Evolutionary conservation across 2,888 invertebrate species (phyloP).

Genomic region (Subacronicta megacephala): DNA sequence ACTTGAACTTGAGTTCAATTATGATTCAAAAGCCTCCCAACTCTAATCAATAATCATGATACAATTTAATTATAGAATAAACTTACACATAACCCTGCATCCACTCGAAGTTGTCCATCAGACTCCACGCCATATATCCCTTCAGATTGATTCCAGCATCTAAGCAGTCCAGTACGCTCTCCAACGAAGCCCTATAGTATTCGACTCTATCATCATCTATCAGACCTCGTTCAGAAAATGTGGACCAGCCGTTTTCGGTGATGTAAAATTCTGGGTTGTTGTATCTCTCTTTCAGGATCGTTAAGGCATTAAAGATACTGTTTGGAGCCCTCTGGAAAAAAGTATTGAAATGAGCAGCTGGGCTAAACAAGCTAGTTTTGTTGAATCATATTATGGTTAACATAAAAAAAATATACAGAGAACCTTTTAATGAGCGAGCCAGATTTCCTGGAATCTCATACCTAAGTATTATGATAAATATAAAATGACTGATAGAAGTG

Average conservation of each 20-base stretch:
- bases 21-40: too few species aligned
- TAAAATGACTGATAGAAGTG: too few species aligned
- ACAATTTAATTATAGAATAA: too few species aligned
- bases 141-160: slow-evolving; percentile 80
- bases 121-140: slow-evolving; percentile 90
- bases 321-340: slow-evolving; percentile 84
- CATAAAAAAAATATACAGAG: too few species aligned
- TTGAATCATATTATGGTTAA: too few species aligned
- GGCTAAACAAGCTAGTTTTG: too few species aligned
- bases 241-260: slow-evolving; percentile 90
- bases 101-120: slow-evolving; percentile 92
- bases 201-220: slow-evolving; percentile 81
- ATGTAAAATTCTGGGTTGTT: slow-evolving; percentile 88
- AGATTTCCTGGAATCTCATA: too few species aligned
- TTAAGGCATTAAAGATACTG: slow-evolving; percentile 88
- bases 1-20: too few species aligned
- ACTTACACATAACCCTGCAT: slow-evolving; percentile 87
- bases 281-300: slow-evolving; percentile 82
- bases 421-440: too few species aligned
- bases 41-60: too few species aligned
- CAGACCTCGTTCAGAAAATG: slow-evolving; percentile 60
- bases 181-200: slow-evolving; percentile 80
- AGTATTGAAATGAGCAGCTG: background rate
- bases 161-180: slow-evolving; percentile 75
- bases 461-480: too few species aligned